Conservation (phyloP, 37 sponge, comb jelly and placozoan genomes). For the Spongilla lacustris region DNA sequence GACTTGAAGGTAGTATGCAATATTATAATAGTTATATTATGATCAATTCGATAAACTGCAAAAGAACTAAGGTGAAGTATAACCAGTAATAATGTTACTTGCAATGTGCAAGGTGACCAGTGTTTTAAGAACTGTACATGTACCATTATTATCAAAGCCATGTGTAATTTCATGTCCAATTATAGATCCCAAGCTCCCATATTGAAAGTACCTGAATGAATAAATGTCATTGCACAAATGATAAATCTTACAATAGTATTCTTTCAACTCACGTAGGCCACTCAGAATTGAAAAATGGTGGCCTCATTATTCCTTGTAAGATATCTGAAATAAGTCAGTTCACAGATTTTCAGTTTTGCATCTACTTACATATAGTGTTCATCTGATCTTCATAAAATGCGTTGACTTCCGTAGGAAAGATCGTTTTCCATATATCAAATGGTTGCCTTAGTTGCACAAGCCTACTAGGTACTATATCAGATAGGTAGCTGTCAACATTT, state of each 20-base stretch:
- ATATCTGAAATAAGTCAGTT: constrained; percentile 41
- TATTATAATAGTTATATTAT: no score
- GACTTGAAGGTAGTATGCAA: no score
- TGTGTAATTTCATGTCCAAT: constrained; percentile 85
- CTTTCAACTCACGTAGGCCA: constrained; percentile 53
- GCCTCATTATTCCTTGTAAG: constrained; percentile 66
- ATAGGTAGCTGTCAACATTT: not conserved
- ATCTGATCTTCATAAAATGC: constrained; percentile 67
- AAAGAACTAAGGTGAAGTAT: no score
- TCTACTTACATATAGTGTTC: constrained; percentile 39
- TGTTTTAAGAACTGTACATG: not conserved
- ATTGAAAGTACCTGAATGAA: constrained; percentile 35
- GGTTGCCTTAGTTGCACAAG: not conserved
- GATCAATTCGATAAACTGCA: no score
- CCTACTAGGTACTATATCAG: not conserved
- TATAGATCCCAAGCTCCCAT: constrained; percentile 76
- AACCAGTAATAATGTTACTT: no score
- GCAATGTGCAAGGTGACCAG: no score
- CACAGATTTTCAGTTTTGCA: not conserved
- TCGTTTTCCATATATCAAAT: not conserved
- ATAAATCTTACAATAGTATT: no score
- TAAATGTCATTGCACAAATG: not conserved
- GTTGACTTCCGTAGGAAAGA: constrained; percentile 70
- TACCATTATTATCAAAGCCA: constrained; percentile 82
- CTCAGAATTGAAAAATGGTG: constrained; percentile 60